Evolutionary conservation across 1,140 invertebrate genomes (phyloP).

Genomic region (Meloidogyne hapla): DNA sequence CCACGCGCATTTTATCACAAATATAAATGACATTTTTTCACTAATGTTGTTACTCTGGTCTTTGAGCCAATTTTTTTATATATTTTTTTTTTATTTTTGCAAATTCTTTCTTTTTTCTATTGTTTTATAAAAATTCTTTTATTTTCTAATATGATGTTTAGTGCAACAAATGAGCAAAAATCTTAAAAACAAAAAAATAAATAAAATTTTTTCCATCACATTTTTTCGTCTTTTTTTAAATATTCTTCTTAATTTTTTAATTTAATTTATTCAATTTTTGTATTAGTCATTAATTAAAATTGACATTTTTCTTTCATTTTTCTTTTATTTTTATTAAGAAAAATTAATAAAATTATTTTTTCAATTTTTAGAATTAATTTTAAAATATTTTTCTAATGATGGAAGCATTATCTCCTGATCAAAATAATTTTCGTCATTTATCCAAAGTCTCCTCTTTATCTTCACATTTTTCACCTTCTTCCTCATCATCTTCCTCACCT

Average conservation of each 20-base stretch:
- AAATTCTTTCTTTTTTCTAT: background rate
- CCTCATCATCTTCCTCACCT: background rate
- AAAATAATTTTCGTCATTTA: background rate
- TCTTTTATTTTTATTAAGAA: background rate
- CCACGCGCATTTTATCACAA: background rate
- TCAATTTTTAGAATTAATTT: too few species aligned
- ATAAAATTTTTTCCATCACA: background rate
- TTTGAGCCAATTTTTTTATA: background rate
- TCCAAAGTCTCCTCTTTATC: background rate
- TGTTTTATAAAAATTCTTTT: background rate
- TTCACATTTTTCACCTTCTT: background rate
- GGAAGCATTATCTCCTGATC: background rate
- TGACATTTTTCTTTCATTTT: background rate
- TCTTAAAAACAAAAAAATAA: background rate
- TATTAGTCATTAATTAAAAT: too few species aligned
- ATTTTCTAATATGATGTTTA: background rate
- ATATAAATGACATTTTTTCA: too few species aligned
- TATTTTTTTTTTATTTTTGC: background rate
- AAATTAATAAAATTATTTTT: too few species aligned
- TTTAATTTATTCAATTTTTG: too few species aligned
- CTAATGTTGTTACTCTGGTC: background rate
- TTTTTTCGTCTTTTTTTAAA: background rate
- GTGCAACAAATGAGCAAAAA: background rate
- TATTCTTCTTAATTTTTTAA: background rate
- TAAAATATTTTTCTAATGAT: background rate